These are phyloP conservation scores for Cataglyphis rosenhaueri DNA, from an alignment of 2,888 invertebrate genomes.

Conservation along the genomic window DNA sequence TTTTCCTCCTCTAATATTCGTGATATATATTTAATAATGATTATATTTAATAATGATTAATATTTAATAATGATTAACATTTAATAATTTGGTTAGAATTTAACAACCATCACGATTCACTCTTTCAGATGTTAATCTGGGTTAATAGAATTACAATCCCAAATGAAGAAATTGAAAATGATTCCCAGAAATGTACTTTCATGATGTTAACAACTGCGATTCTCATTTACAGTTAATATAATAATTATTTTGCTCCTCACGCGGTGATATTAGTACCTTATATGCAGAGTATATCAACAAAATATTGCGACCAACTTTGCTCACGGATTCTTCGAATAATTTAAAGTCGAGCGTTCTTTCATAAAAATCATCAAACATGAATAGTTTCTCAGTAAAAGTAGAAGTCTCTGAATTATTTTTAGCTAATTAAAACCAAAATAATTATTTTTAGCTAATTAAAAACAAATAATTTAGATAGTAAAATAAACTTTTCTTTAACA, in stretches of 20 bases:
- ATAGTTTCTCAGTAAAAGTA: not conserved
- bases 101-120: conserved; percentile 14
- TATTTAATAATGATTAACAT: no score
- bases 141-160: conserved; percentile 3
- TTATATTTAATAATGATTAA: not conserved
- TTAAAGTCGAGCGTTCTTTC: not conserved
- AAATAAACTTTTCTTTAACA: not conserved
- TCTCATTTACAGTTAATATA: conserved; percentile 4
- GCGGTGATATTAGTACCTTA: not conserved
- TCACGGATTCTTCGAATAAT: not conserved
- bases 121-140: conserved; percentile 12
- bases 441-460: not conserved
- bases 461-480: not conserved
- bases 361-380: not conserved
- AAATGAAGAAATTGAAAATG: conserved; percentile 11
- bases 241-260: conserved; percentile 27
- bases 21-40: not conserved
- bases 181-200: conserved; percentile 44
- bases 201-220: conserved; percentile 33
- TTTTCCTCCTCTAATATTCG: not conserved
- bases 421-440: not conserved
- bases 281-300: not conserved
- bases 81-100: not conserved
- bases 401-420: not conserved
- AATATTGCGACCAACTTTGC: not conserved